A percentile compares a stretch with the other conserved stretches of the same genome.
phyloP scores from a whole-genome alignment of 1,140 invertebrate species.

The Fopius arisanus region DNA sequence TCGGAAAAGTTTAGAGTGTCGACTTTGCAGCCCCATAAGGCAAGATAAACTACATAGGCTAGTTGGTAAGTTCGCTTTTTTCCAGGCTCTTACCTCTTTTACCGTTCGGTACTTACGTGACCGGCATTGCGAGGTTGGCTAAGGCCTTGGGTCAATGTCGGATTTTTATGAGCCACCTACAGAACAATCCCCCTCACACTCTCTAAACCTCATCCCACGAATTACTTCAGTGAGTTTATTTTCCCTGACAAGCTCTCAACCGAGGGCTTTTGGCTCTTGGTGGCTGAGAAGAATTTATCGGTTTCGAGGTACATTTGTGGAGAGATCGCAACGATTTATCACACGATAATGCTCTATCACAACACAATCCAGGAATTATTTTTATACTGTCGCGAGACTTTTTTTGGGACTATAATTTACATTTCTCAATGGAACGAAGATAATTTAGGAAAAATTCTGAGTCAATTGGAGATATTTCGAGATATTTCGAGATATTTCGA shows the following conservation, averaged over 20 bases:
- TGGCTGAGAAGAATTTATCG: neutral
- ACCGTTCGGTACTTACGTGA: slow-evolving; percentile 2
- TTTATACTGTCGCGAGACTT: too few relatives aligned
- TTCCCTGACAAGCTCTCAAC: slow-evolving; percentile 6
- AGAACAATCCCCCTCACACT: neutral
- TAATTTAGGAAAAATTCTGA: too few relatives aligned
- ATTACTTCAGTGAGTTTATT: slow-evolving; percentile 8
- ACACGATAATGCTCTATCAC: neutral
- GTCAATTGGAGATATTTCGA: too few relatives aligned
- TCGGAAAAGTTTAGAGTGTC: neutral
- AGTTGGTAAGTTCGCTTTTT: neutral
- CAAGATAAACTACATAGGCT: slow-evolving; percentile 1
- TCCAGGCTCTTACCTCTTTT: slow-evolving; percentile 8
- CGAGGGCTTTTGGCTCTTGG: neutral
- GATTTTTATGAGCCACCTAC: slow-evolving; percentile 14
- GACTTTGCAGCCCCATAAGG: slow-evolving; percentile 10
- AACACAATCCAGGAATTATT: neutral
- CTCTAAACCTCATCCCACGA: neutral
- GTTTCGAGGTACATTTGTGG: neutral
- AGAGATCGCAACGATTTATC: neutral
- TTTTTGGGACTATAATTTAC: too few relatives aligned
- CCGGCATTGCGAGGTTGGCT: neutral
- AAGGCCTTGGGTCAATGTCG: slow-evolving; percentile 12
- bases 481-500: too few relatives aligned
- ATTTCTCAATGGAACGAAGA: too few relatives aligned